Percentiles rank a stretch among this genome's conserved stretches.
phyloP scores from a whole-genome alignment of 2,888 invertebrate genomes.

The Scaptomyza reducta region DNA sequence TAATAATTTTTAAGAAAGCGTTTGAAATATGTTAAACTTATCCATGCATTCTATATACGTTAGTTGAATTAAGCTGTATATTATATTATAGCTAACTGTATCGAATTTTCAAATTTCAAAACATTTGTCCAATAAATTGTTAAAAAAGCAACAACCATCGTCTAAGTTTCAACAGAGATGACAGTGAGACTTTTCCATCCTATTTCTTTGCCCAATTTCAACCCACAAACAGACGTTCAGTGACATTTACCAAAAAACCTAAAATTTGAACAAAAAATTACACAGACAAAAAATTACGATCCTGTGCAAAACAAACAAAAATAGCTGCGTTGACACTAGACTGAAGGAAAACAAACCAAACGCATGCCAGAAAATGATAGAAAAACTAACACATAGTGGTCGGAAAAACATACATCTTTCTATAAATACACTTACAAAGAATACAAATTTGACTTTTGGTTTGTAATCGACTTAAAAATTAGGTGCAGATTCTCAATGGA shows the following conservation, averaged over 20 bases:
- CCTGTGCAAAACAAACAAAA: conserved; percentile 52
- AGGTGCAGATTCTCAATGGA: too few relatives aligned
- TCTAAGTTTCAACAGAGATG: conserved; percentile 18
- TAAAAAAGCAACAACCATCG: conserved; percentile 8
- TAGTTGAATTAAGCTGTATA: too few relatives aligned
- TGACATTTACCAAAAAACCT: conserved; percentile 38
- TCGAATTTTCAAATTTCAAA: too few relatives aligned
- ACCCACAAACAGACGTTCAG: conserved; percentile 40
- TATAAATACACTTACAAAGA: background rate
- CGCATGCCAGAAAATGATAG: conserved; percentile 33
- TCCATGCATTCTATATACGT: too few relatives aligned
- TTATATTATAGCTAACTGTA: too few relatives aligned
- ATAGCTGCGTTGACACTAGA: conserved; percentile 62
- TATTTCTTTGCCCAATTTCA: background rate
- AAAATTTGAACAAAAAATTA: conserved; percentile 23
- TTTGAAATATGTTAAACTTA: too few relatives aligned
- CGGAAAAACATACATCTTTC: conserved; percentile 9
- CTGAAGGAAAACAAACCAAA: conserved; percentile 53
- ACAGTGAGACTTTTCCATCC: background rate
- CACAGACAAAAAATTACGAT: conserved; percentile 21
- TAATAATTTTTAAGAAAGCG: too few relatives aligned
- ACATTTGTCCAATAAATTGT: conserved; percentile 4
- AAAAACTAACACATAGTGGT: conserved; percentile 52
- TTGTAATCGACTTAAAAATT: too few relatives aligned
- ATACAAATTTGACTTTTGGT: too few relatives aligned